Evolutionary conservation across 2,797 vertebrate genomes (phyloP), one percentile per base, ranked within the genome.

Genomic region (Simalia tracyae): DNA sequence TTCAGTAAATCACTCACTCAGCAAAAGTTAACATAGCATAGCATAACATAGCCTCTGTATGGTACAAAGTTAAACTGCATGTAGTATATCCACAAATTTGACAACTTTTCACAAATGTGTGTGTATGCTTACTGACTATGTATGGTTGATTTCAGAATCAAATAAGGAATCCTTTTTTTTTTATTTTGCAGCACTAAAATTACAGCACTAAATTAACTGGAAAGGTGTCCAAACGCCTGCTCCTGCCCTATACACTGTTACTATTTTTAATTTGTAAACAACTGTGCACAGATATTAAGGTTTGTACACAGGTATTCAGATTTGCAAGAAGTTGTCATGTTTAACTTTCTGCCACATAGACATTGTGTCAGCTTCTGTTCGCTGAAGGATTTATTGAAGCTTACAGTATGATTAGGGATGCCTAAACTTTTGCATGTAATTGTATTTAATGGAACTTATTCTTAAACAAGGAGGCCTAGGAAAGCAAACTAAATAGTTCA

Each of bases 371-470:
- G 66, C 2, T 17, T 72, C n/a, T 17, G 14, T 72, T 72, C n/a
- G 36, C n/a, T 31, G n/a, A 72, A 72, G 15, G 31, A 31, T 72
- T 36, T 36, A 72, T 72, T 17, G 31, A 72, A 36, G 14, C 2
- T 36, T 72, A 72, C 31, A 19, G 6, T 72, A 72, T 36, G 68
- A 72, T 72, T 36, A 72, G 66, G 66, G 12, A 31, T 15, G n/a
- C 31, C 31, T 68, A 68, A 68, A 36, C 31, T 72, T 72, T 68
- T 31, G 66, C 66, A 68, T 68, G n/a, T 68, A 31, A 8, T 28
- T 61, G 31, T 57, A 94, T 91, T 31, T 31, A 87, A 56, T 61
- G 85, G 92, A 61, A 22, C n/a, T 26, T 89, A 31, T 31, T 89
- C 15, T 28, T 72, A 36, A 8, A 26, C 1, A 50, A 89, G 46